phyloP scores from a whole-genome alignment of 2,888 invertebrate species.

The Philereme transversata region DNA sequence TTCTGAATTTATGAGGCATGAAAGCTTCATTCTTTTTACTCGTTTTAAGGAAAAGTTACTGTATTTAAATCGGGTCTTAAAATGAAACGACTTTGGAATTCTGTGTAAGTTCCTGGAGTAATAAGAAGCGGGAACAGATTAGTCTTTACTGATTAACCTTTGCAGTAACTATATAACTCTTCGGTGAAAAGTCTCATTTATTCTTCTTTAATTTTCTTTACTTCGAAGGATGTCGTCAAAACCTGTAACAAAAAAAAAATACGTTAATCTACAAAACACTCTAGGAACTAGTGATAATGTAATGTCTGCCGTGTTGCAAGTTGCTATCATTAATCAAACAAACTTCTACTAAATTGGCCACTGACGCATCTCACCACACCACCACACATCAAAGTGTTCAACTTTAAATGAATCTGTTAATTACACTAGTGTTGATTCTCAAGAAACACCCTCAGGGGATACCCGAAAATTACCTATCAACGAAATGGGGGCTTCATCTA shows the following conservation, averaged over 20 bases:
- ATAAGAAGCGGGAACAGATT: too few relatives aligned
- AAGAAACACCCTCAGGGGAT: slow-evolving; percentile 67
- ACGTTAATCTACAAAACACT: neutral
- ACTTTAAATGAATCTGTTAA: slow-evolving; percentile 79
- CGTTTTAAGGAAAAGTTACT: neutral
- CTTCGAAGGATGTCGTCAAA: neutral
- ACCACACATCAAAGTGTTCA: slow-evolving; percentile 66
- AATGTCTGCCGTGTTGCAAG: slow-evolving; percentile 18
- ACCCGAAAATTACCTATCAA: slow-evolving; percentile 70
- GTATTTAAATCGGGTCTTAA: neutral
- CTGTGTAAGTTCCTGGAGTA: too few relatives aligned
- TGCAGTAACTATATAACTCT: too few relatives aligned
- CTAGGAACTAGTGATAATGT: neutral
- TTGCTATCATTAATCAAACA: slow-evolving; percentile 57
- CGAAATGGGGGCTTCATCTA: slow-evolving; percentile 55
- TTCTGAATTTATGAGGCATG: slow-evolving; percentile 20
- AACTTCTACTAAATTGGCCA: slow-evolving; percentile 37
- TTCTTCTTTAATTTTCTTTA: too few relatives aligned
- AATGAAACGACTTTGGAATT: too few relatives aligned
- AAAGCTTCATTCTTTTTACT: slow-evolving; percentile 10
- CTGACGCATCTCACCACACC: slow-evolving; percentile 22
- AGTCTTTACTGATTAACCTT: too few relatives aligned
- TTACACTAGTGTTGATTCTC: slow-evolving; percentile 79
- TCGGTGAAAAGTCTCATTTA: too few relatives aligned
- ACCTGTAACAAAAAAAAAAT: slow-evolving; percentile 1